Conservation (phyloP, 2,113 vertebrate species). For the Hydrochoerus hydrochaeris region DNA sequence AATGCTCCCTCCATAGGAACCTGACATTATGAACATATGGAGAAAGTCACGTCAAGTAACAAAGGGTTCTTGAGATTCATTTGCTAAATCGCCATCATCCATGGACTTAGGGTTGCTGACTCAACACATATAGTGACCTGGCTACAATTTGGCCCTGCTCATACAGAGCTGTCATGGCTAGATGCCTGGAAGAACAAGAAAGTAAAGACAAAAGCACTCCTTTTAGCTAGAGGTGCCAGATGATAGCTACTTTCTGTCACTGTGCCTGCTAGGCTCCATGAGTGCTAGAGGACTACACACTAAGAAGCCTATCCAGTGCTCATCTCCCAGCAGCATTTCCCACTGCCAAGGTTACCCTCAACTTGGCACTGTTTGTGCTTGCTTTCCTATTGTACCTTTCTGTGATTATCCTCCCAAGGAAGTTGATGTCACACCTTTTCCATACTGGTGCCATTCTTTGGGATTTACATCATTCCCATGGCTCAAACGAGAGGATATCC, state of each 20-base stretch:
- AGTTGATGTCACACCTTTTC: neutral
- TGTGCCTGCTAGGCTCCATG: neutral
- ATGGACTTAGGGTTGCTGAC: neutral
- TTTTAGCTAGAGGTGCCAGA: neutral
- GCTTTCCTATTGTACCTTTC: neutral
- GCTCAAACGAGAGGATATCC: neutral
- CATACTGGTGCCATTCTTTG: neutral
- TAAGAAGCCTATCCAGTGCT: neutral
- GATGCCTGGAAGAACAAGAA: neutral
- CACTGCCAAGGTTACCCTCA: neutral
- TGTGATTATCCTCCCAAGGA: neutral
- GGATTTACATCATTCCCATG: neutral
- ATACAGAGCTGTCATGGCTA: neutral
- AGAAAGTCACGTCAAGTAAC: too few relatives aligned
- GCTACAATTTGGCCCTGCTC: neutral
- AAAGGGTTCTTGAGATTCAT: neutral
- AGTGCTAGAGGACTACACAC: neutral
- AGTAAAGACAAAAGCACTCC: neutral
- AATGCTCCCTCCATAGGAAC: neutral
- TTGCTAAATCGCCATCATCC: neutral
- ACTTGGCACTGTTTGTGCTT: neutral
- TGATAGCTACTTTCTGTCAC: rapidly evolving
- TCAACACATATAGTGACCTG: neutral
- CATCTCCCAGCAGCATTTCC: neutral
- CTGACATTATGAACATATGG: neutral